phyloP scores from a whole-genome alignment of 2,888 invertebrate genomes.

The Plebejus argus region DNA sequence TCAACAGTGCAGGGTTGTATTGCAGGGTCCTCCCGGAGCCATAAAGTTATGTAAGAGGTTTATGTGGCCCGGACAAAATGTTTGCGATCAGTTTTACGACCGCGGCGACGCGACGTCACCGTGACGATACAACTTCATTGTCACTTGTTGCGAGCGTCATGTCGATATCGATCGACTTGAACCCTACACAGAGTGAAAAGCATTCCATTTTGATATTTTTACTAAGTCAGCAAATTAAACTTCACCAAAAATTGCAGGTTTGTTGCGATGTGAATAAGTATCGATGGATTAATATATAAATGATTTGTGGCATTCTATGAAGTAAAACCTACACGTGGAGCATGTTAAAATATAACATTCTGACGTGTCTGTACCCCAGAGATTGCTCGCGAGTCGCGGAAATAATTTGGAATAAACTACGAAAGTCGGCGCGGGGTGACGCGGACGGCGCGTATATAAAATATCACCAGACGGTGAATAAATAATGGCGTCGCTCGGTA shows the following conservation, averaged over 20 bases:
- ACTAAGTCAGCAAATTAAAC: no score
- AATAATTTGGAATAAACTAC: background rate
- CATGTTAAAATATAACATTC: background rate
- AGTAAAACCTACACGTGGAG: background rate
- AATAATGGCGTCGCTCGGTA: background rate
- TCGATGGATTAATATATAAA: no score
- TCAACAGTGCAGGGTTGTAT: background rate
- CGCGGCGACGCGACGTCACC: background rate
- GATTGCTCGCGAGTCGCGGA: background rate
- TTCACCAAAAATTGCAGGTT: no score
- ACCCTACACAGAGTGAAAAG: background rate
- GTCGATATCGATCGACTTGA: background rate
- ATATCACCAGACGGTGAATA: background rate
- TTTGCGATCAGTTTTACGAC: constrained; percentile 8
- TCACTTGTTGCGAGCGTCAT: background rate
- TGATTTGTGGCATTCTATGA: no score
- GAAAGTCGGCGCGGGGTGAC: background rate
- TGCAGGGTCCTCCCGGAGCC: background rate
- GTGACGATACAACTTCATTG: constrained; percentile 8
- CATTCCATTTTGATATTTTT: background rate
- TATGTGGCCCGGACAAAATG: background rate
- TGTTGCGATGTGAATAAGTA: no score
- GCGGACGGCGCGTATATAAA: background rate
- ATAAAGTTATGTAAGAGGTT: background rate
- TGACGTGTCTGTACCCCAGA: background rate